A percentile compares a stretch with the other conserved stretches of the same genome.
Evolutionary conservation across 2,888 invertebrate species (phyloP).

Genomic region (Bombyx huttoni): DNA sequence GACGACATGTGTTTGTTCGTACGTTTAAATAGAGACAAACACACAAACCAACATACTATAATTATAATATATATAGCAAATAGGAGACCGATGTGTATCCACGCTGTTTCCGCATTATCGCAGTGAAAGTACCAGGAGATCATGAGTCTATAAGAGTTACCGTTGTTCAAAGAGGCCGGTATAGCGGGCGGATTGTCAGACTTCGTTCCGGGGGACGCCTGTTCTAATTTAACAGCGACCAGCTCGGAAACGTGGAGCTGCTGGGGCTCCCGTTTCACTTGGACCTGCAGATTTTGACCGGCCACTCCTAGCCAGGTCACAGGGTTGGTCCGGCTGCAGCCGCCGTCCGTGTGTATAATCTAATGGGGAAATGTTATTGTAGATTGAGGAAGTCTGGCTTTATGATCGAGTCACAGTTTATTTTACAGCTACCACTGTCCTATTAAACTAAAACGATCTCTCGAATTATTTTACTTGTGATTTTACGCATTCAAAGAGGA

Average conservation of each 20-base stretch:
- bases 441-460: no score
- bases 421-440: no score
- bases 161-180: conserved; percentile 59
- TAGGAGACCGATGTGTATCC: neutral
- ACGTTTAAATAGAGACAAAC: neutral
- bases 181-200: conserved; percentile 55
- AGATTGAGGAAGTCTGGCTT: neutral
- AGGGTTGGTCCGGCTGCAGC: conserved; percentile 80
- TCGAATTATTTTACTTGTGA: no score
- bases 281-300: conserved; percentile 63
- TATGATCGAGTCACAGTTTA: no score
- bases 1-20: neutral
- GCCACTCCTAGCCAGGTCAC: conserved; percentile 74
- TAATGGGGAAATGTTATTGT: conserved; percentile 10
- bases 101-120: conserved; percentile 21
- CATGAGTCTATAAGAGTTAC: conserved; percentile 23
- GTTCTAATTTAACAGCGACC: conserved; percentile 76
- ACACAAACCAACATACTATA: neutral
- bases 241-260: conserved; percentile 72
- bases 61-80: neutral
- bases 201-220: conserved; percentile 76
- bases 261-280: conserved; percentile 78
- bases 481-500: no score
- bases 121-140: conserved; percentile 15
- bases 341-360: conserved; percentile 69